Percentiles rank a stretch among this genome's conserved stretches.
These are phyloP conservation scores for Fragum sueziense DNA, from an alignment of 2,888 invertebrate genomes.

Conservation along the genomic window DNA sequence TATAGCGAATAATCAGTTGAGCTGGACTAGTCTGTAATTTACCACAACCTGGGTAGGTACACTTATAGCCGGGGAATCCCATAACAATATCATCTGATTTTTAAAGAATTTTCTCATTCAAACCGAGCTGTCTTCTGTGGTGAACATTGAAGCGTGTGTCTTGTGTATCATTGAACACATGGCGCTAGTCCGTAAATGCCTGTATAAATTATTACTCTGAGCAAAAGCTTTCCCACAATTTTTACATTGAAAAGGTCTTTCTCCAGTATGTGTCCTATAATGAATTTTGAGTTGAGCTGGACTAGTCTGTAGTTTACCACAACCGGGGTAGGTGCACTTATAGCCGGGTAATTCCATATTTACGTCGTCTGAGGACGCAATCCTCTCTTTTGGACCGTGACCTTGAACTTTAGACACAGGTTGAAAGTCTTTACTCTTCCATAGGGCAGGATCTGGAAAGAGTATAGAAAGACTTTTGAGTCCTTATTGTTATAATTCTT, in stretches of 20 bases:
- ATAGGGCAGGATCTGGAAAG: conserved; percentile 4
- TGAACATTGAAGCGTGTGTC: too few species aligned
- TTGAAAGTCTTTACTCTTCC: background rate
- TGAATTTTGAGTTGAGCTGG: conserved; percentile 39
- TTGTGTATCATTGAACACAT: background rate
- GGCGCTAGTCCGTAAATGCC: conserved; percentile 32
- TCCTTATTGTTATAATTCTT: too few species aligned
- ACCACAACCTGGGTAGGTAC: conserved; percentile 29
- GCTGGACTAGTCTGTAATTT: conserved; percentile 24
- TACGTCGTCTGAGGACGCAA: background rate
- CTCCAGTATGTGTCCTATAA: conserved; percentile 34
- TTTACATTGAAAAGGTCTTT: conserved; percentile 28
- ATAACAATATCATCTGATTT: too few species aligned
- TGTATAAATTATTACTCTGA: conserved; percentile 46
- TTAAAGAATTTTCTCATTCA: too few species aligned
- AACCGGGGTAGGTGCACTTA: conserved; percentile 28
- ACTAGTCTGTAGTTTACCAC: conserved; percentile 19
- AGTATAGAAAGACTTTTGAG: background rate
- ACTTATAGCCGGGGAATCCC: background rate
- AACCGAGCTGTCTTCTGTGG: too few species aligned
- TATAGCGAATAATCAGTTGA: conserved; percentile 32
- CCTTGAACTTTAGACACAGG: background rate
- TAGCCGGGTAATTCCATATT: background rate
- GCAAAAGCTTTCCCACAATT: conserved; percentile 36
- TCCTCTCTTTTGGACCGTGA: background rate